These are phyloP conservation scores for Montifringilla adamsi DNA, from an alignment of 2,113 vertebrate species.

Conservation along the genomic window DNA sequence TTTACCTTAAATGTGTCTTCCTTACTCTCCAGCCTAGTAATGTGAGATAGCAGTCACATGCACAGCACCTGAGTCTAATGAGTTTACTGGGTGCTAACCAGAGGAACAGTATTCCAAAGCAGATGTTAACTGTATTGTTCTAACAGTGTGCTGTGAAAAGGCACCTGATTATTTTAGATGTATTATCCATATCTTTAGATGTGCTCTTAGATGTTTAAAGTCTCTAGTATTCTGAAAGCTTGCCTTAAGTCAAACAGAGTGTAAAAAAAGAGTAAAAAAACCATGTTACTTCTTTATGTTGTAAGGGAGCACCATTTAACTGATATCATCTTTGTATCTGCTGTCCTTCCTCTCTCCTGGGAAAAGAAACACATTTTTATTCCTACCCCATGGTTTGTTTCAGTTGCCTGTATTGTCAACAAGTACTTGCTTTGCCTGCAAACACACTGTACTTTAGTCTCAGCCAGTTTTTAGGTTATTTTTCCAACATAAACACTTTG, in stretches of 20 bases:
- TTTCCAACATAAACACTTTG: conserved; percentile 1
- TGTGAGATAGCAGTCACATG: not conserved
- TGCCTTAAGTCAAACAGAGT: not conserved
- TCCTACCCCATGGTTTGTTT: not conserved
- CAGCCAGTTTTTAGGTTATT: not conserved
- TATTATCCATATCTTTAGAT: not conserved
- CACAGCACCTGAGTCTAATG: not conserved
- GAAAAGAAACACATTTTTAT: not conserved
- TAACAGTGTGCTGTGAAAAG: not conserved
- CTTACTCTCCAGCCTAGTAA: not conserved
- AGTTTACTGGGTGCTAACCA: not conserved
- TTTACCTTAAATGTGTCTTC: not conserved
- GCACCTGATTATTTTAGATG: not conserved
- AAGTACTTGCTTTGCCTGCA: not conserved
- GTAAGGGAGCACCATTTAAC: not conserved
- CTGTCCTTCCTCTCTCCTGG: not conserved
- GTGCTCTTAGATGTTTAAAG: not conserved
- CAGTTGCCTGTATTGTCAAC: not conserved
- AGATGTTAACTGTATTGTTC: not conserved
- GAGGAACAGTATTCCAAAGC: not conserved
- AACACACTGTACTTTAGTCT: not conserved
- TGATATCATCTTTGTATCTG: not conserved
- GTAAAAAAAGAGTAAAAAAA: not conserved
- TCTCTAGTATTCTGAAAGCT: not conserved
- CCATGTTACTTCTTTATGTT: not conserved